These are phyloP conservation scores for Enteromius argenteus DNA, from an alignment of 2,797 vertebrate genomes.

Conservation along the genomic window DNA sequence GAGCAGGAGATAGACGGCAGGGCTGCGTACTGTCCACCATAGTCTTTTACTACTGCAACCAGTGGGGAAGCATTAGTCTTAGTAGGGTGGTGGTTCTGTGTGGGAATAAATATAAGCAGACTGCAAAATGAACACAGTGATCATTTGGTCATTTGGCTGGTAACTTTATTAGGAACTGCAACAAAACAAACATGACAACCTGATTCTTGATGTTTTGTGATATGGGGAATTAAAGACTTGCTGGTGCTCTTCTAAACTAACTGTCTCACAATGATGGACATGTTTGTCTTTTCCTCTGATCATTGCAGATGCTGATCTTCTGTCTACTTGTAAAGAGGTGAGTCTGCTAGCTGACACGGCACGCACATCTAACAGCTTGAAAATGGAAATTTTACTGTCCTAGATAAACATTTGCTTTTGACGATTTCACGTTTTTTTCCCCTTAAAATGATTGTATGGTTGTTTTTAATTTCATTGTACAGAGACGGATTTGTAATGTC, in stretches of 20 bases:
- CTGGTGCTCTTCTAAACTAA: background rate
- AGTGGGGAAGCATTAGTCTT: background rate
- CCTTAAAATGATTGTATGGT: background rate
- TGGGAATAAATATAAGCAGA: background rate
- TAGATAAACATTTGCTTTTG: background rate
- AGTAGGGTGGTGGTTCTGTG: background rate
- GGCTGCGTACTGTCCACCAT: constrained; percentile 27
- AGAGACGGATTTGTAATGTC: background rate
- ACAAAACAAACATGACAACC: background rate
- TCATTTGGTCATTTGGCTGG: background rate
- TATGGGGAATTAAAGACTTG: background rate
- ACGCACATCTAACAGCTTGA: background rate
- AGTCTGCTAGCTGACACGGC: background rate
- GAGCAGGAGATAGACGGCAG: constrained; percentile 9
- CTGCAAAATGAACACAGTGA: background rate
- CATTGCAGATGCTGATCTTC: constrained; percentile 9
- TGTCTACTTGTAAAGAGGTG: constrained; percentile 1
- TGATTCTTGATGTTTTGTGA: constrained; percentile 1
- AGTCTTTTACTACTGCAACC: constrained; percentile 24
- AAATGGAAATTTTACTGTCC: background rate
- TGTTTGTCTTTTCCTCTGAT: constrained; percentile 21
- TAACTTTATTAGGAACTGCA: background rate
- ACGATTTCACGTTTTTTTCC: too few relatives aligned
- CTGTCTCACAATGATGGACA: background rate
- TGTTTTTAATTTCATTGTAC: background rate